Conservation (phyloP, 2,888 invertebrate species). For the Balanococcus diminutus region DNA sequence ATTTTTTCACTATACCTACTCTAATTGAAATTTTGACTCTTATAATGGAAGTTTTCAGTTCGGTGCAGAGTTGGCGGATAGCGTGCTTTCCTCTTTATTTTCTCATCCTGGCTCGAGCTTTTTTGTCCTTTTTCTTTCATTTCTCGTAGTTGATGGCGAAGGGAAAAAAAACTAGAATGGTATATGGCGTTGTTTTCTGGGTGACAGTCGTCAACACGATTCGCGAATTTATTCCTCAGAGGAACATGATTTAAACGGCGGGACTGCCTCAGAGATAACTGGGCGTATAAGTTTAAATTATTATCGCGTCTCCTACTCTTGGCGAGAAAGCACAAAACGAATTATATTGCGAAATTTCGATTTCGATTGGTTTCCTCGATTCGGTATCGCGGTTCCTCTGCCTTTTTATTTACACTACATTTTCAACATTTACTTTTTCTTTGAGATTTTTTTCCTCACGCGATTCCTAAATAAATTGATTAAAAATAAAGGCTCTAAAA, state of each 20-base stretch:
- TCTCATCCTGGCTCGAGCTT: background rate
- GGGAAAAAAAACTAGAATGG: background rate
- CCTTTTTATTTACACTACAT: no score
- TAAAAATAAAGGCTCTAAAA: no score
- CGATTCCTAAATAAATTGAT: no score
- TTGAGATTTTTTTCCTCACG: no score
- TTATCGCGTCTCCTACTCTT: background rate
- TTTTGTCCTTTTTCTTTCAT: background rate
- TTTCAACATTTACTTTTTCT: no score
- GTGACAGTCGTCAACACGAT: background rate
- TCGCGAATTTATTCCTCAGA: background rate
- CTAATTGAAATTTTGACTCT: background rate
- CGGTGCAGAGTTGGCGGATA: background rate
- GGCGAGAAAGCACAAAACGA: background rate
- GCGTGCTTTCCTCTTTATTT: background rate
- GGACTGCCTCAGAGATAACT: background rate
- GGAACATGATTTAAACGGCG: background rate
- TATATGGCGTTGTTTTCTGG: background rate
- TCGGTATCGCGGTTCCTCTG: no score
- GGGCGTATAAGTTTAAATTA: background rate
- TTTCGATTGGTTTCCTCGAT: background rate
- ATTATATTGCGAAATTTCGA: background rate
- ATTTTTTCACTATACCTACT: no score
- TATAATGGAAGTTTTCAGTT: background rate
- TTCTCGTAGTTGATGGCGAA: background rate